Base-by-base conservation (phyloP, 2,113 vertebrate species). In the Seriola rivoliana region DNA sequence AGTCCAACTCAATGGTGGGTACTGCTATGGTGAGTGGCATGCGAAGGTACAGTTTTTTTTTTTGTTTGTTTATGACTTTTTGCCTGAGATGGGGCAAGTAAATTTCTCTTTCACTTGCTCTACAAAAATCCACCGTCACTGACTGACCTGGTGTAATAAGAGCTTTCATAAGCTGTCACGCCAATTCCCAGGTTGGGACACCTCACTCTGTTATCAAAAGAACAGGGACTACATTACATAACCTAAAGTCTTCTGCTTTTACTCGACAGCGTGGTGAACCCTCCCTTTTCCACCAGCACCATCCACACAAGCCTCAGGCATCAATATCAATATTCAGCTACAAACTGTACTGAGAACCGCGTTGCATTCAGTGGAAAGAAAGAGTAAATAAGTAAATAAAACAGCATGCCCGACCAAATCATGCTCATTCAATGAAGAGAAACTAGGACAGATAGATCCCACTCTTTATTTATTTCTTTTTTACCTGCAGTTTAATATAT, bases 371-470 rank as follows among this genome's bases (percentile, higher is more conserved):
- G 57, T 12, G 42, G n/a, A 71, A 71, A 58, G 32, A 67, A 57
- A 19, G 75, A 81, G 71, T 29, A 80, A 80, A 77, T 19, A 85
- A 82, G 77, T 89, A 81, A 89, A 92, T 87, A 79, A 85, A 90
- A 85, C 78, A 54, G 69, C 79, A 68, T 67, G 83, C 48, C 13
- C 76, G 63, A 78, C 81, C 86, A 84, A 91, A 93, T 93, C 90
- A 90, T 88, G 78, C 77, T 89, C 75, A 86, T 89, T 92, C 91
- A 89, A 84, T 87, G 86, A 86, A 82, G 80, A 88, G 85, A 92
- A 92, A 91, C 83, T 90, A 71, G 90, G 91, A 90, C 90, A 88
- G 90, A 91, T 88, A 87, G 86, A 82, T 54, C 29, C 73, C 36
- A 25, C 40, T 44, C 13, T 58, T 88, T 88, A 78, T 92, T 85